Conservation (phyloP, 2,113 vertebrate species). For the Chaetodon trifascialis region DNA sequence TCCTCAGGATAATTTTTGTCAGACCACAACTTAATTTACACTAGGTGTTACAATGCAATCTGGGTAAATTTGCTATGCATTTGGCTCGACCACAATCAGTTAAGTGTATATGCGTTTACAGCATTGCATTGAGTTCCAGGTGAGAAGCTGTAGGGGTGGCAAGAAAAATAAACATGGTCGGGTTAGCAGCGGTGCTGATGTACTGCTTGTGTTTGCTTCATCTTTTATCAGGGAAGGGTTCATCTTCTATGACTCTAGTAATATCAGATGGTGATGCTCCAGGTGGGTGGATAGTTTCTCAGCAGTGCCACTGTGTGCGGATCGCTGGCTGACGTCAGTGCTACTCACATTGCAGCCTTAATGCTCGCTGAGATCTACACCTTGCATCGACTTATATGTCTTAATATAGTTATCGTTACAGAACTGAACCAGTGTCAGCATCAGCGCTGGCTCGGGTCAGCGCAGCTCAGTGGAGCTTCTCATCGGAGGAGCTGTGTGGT, state of each 20-base stretch:
- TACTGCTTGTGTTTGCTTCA: neutral
- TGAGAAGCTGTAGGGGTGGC: neutral
- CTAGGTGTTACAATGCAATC: neutral
- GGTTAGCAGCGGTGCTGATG: neutral
- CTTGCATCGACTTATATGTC: neutral
- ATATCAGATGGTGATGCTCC: neutral
- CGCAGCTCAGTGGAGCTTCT: neutral
- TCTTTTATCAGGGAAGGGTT: neutral
- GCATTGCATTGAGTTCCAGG: neutral
- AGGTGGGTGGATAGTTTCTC: conserved; percentile 19
- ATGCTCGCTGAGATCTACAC: conserved; percentile 3
- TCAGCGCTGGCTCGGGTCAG: neutral
- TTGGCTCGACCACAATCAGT: neutral
- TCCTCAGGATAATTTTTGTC: neutral
- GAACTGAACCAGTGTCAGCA: neutral
- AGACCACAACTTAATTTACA: neutral
- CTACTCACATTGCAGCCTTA: conserved; percentile 17
- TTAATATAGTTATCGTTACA: neutral
- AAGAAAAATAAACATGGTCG: conserved; percentile 1
- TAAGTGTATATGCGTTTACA: neutral
- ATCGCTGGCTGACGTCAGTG: neutral
- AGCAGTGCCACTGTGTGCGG: conserved; percentile 2
- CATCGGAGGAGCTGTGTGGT: neutral
- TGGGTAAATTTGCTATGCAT: conserved; percentile 1
- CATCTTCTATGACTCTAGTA: neutral